phyloP scores from a whole-genome alignment of 2,113 vertebrate genomes.

The Corydoras sp. region DNA sequence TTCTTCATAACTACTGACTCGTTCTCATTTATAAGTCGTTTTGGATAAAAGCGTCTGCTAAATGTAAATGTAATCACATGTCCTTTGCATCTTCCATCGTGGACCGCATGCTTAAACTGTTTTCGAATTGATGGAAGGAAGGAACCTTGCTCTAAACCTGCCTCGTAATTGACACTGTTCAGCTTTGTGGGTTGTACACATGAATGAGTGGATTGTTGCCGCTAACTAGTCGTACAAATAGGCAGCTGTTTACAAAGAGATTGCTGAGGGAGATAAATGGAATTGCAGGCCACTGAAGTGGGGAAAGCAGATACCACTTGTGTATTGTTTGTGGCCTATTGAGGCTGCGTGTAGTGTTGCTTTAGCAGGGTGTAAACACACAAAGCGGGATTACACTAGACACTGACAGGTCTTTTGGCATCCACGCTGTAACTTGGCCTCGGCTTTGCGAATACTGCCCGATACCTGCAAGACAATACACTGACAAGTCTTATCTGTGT shows the following conservation, averaged over 20 bases:
- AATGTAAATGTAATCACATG: too few species aligned
- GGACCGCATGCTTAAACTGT: too few species aligned
- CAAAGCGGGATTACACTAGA: slow-evolving; percentile 42
- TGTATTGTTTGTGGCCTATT: slow-evolving; percentile 29
- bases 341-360: slow-evolving; percentile 33
- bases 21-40: too few species aligned
- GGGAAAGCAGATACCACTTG: slow-evolving; percentile 23
- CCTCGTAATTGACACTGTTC: too few species aligned
- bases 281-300: slow-evolving; percentile 14
- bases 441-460: slow-evolving; percentile 44
- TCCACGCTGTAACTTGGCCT: slow-evolving; percentile 42
- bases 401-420: slow-evolving; percentile 44
- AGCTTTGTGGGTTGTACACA: too few species aligned
- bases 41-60: too few species aligned
- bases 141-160: too few species aligned
- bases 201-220: background rate
- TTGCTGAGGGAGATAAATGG: slow-evolving; percentile 15
- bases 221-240: slow-evolving; percentile 9
- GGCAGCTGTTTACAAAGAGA: slow-evolving; percentile 14
- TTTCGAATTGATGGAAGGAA: too few species aligned
- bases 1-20: too few species aligned
- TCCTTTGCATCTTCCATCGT: too few species aligned
- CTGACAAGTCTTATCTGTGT: slow-evolving; percentile 30
- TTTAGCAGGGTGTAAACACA: slow-evolving; percentile 38
- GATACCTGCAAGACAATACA: slow-evolving; percentile 38